phyloP scores from a whole-genome alignment of 2,797 vertebrate genomes.

The Muscicapa comitata region DNA sequence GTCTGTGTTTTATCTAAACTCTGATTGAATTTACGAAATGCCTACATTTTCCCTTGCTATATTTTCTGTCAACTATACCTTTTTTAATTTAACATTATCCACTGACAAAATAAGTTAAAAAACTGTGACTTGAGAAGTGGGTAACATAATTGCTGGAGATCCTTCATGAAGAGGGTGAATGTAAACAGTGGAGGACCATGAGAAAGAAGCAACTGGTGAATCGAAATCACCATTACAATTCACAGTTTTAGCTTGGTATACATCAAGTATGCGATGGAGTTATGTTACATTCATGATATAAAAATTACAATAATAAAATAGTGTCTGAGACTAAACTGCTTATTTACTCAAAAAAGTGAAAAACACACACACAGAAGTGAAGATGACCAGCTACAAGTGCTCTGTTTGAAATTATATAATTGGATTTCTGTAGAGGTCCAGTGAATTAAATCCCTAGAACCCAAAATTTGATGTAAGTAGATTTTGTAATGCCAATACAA shows the following conservation, averaged over 20 bases:
- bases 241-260: neutral
- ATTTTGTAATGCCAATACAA: neutral
- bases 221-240: neutral
- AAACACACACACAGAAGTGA: neutral
- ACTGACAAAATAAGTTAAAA: conserved; percentile 57
- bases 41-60: conserved; percentile 66
- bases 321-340: neutral
- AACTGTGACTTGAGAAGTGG: conserved; percentile 10
- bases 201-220: neutral
- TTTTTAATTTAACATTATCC: conserved; percentile 72
- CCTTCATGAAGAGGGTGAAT: conserved; percentile 8
- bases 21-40: conserved; percentile 78
- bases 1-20: conserved; percentile 76
- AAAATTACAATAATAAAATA: neutral
- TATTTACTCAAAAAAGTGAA: conserved; percentile 41
- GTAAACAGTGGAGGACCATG: neutral
- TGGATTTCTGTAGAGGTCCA: neutral
- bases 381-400: neutral
- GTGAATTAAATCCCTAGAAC: neutral
- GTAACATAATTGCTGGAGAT: neutral
- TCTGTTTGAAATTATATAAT: neutral
- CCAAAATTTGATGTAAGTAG: neutral
- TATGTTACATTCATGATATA: neutral
- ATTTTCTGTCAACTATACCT: conserved; percentile 61
- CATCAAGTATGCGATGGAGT: neutral